Percentiles rank a stretch among this genome's conserved stretches.
phyloP scores from a whole-genome alignment of 53 echinoderm and acorn worm species.

The Paracentrotus lividus region DNA sequence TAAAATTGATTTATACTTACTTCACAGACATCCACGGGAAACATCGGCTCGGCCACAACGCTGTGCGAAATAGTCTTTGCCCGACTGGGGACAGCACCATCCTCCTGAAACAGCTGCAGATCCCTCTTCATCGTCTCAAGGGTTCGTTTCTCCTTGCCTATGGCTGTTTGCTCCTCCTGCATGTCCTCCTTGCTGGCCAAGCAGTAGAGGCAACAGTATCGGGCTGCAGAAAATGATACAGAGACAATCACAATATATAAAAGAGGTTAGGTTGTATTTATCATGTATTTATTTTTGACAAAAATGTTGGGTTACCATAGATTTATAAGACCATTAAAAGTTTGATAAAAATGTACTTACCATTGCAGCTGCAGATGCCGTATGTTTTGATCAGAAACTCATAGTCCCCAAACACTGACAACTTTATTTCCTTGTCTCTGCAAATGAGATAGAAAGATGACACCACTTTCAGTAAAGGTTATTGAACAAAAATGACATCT shows the following conservation, averaged over 20 bases:
- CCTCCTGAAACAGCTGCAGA: background rate
- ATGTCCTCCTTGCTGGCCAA: conserved; percentile 22
- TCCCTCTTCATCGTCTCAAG: background rate
- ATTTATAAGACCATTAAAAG: background rate
- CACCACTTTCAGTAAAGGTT: background rate
- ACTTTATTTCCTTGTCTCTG: conserved; percentile 39
- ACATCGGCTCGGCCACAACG: conserved; percentile 44
- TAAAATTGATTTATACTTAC: conserved; percentile 40
- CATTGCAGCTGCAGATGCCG: conserved; percentile 68
- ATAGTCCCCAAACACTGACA: conserved; percentile 67
- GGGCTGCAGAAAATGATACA: conserved; percentile 39
- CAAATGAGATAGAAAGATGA: background rate
- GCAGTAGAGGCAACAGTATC: conserved; percentile 73
- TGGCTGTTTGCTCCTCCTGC: background rate
- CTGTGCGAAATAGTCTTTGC: conserved; percentile 71
- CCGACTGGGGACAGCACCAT: background rate
- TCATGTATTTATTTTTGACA: no score
- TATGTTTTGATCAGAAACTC: conserved; percentile 65
- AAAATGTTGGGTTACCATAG: no score
- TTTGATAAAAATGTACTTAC: background rate
- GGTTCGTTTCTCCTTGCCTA: background rate
- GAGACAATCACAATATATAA: background rate
- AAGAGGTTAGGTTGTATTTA: no score
- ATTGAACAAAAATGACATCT: no score
- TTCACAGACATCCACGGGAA: conserved; percentile 52